phyloP scores from a whole-genome alignment of 2,797 vertebrate genomes.

The Monodelphis domestica region DNA sequence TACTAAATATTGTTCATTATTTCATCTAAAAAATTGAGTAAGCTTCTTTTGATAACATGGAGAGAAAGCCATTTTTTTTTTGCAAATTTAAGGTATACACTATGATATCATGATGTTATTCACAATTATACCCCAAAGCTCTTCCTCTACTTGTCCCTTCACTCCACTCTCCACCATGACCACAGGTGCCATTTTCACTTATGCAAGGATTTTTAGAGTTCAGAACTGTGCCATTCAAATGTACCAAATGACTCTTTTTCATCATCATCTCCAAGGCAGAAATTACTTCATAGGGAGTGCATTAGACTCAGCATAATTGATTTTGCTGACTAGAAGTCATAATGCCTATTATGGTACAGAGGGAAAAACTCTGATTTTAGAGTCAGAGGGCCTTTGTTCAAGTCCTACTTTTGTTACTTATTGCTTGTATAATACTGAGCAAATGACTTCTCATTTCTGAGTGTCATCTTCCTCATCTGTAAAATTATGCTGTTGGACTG shows the following conservation, averaged over 20 bases:
- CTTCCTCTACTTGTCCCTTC: not conserved
- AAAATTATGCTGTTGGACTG: not conserved
- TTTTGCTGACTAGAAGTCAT: not conserved
- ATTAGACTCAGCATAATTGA: not conserved
- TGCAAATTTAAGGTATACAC: no score
- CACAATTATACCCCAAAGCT: not conserved
- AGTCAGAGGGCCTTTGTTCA: not conserved
- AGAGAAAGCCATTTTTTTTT: no score
- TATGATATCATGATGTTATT: not conserved
- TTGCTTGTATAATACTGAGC: not conserved
- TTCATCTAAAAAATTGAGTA: no score
- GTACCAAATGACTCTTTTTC: not conserved
- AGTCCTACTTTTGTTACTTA: not conserved
- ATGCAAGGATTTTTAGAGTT: no score
- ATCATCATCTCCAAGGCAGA: not conserved
- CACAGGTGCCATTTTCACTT: not conserved
- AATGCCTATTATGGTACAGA: no score
- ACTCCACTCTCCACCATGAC: not conserved
- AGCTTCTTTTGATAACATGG: no score
- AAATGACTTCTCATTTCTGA: not conserved
- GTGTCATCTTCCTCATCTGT: not conserved
- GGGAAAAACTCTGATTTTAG: no score
- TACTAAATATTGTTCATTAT: not conserved
- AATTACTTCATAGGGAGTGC: not conserved
- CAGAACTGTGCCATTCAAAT: not conserved